Conservation (phyloP, 2,888 invertebrate species). For the Octodonta nipae region DNA sequence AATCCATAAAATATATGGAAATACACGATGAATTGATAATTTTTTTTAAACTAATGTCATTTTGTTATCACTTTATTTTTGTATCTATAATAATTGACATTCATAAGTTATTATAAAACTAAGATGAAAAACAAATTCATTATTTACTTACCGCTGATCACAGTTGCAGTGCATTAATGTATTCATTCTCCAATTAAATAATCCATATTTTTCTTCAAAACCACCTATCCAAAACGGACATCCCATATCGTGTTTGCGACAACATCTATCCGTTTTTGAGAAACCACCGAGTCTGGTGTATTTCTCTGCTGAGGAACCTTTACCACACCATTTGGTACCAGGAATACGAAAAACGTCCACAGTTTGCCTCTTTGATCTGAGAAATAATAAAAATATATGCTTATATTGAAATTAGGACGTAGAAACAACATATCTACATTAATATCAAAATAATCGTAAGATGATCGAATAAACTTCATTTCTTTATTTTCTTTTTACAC, state of each 20-base stretch:
- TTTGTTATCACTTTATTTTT: too few relatives aligned
- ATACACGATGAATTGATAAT: too few relatives aligned
- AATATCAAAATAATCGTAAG: too few relatives aligned
- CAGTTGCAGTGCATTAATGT: constrained; percentile 87
- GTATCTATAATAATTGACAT: too few relatives aligned
- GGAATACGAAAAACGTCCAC: constrained; percentile 66
- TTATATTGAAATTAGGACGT: too few relatives aligned
- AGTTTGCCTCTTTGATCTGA: constrained; percentile 38
- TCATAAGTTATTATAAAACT: too few relatives aligned
- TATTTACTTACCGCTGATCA: constrained; percentile 67
- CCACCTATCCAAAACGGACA: constrained; percentile 77
- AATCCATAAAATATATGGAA: too few relatives aligned
- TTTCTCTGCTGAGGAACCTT: constrained; percentile 66
- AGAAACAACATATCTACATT: too few relatives aligned
- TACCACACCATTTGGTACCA: constrained; percentile 90
- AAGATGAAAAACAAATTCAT: too few relatives aligned
- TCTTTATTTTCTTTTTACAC: too few relatives aligned
- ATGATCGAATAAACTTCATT: too few relatives aligned
- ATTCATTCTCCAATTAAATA: constrained; percentile 80
- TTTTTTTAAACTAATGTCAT: too few relatives aligned
- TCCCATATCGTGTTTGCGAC: constrained; percentile 71
- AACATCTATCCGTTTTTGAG: constrained; percentile 74
- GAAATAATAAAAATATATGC: neutral
- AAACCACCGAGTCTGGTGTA: constrained; percentile 76
- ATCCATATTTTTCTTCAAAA: constrained; percentile 68